Base-by-base conservation (phyloP, 2,797 vertebrate genomes). In the Iguana delicatissima region DNA sequence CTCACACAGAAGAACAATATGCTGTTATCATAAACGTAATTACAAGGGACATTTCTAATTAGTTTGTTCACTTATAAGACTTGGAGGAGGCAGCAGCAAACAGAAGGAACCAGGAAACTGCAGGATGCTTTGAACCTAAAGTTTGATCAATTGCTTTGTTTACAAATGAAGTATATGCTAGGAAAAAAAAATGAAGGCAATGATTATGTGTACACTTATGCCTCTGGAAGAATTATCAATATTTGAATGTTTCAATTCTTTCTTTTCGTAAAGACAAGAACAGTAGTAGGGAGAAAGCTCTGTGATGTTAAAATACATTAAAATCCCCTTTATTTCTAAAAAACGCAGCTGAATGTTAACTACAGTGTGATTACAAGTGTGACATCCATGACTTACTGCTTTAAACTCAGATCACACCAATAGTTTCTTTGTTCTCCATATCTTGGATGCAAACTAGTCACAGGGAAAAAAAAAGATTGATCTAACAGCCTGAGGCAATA, bases 1-100 rank as follows among this genome's bases (percentile, higher is more conserved):
- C 92, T 91, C 92, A 90, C 69, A 88, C n/a, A 85, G 92, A 96
- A 95, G 93, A 96, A 92, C 91, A 96, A 95, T 93, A 93, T 29
- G 6, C 92, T 95, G 90, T 94, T 97, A 96, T 97, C 96, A 96
- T 94, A 94, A 97, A 96, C 93, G 89, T 96, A 96, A 97, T 96
- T 96, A 95, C 89, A 90, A 96, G 79, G 87, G 80, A 94, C 95
- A 92, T 92, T 95, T 97, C 95, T 95, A 96, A 95, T 96, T 96
- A 96, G 93, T 95, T 95, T 93, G 90, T 92, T 96, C 95, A 91
- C 90, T 95, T 93, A 91, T 80, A 96, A 92, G 89, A 90, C 91
- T 76, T 93, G 92, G 89, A 90, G 90, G 72, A 91, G 81, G 90
- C 89, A 95, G 92, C 90, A 95, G 77, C 38, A 90, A 90, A 87